A percentile compares a stretch with the other conserved stretches of the same genome.
Conservation (phyloP, 2,797 vertebrate genomes). For the Chrosomus eos region DNA sequence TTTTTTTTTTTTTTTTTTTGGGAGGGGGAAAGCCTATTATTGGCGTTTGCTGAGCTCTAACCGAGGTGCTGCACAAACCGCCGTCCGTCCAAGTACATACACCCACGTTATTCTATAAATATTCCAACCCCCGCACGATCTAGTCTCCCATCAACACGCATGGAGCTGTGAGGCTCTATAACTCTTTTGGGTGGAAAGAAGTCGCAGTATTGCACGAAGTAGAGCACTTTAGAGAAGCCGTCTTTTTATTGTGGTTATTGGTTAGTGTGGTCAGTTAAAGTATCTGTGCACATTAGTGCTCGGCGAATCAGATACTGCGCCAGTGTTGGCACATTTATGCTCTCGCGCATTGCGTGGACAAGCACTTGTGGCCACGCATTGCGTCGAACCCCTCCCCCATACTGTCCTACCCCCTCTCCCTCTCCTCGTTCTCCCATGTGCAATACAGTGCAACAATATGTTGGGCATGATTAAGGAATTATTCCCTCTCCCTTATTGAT, state of each 20-base stretch:
- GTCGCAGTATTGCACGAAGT: slow-evolving; percentile 14
- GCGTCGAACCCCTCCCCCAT: slow-evolving; percentile 80
- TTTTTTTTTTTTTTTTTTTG: too few relatives aligned
- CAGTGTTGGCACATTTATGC: slow-evolving; percentile 72
- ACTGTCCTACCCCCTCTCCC: slow-evolving; percentile 39
- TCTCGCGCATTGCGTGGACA: slow-evolving; percentile 71
- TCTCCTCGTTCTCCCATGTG: slow-evolving; percentile 65
- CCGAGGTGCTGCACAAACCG: slow-evolving; percentile 38
- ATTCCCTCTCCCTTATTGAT: slow-evolving; percentile 63
- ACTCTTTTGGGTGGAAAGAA: slow-evolving; percentile 6
- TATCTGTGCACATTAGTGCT: slow-evolving; percentile 53
- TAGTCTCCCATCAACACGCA: slow-evolving; percentile 1
- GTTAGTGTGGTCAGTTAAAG: slow-evolving; percentile 35
- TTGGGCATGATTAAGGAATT: slow-evolving; percentile 70
- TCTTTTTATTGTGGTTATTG: slow-evolving; percentile 19
- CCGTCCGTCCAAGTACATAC: slow-evolving; percentile 64
- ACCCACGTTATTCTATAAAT: slow-evolving; percentile 50
- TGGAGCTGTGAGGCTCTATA: slow-evolving; percentile 6
- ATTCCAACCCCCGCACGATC: slow-evolving; percentile 35
- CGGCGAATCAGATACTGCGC: slow-evolving; percentile 70
- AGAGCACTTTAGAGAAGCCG: slow-evolving; percentile 16
- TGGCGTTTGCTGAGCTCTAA: background rate
- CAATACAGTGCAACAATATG: slow-evolving; percentile 73
- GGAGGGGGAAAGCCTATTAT: background rate
- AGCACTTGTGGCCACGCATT: slow-evolving; percentile 81